Evolutionary conservation across 2,113 vertebrate species (phyloP).

Genomic region (Phrynocephalus versicolor): DNA sequence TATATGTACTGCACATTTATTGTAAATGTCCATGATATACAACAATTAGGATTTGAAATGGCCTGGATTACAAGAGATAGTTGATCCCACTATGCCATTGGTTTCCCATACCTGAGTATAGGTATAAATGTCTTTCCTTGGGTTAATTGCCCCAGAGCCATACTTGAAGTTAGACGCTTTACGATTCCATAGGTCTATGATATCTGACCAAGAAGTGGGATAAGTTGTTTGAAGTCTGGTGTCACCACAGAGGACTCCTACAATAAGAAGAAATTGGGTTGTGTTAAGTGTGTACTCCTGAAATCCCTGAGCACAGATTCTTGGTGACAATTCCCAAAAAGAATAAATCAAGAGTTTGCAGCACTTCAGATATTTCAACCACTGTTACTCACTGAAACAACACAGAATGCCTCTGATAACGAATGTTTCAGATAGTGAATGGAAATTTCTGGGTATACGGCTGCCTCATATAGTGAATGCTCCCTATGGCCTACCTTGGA

Average conservation of each 20-base stretch:
- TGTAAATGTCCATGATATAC: not conserved
- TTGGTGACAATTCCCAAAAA: not conserved
- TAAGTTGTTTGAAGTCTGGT: slow-evolving; percentile 1
- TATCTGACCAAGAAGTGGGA: not conserved
- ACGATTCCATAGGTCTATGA: not conserved
- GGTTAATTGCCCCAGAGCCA: not conserved
- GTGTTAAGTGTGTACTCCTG: not conserved
- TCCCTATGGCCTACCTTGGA: no score
- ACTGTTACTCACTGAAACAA: not conserved
- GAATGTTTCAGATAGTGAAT: no score
- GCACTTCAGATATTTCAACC: not conserved
- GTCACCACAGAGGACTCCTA: slow-evolving; percentile 21
- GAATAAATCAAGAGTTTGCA: not conserved
- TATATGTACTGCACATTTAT: not conserved
- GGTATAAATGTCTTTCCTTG: not conserved
- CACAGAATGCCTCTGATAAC: no score
- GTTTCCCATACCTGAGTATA: slow-evolving; percentile 4
- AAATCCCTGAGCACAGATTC: not conserved
- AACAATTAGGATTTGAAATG: not conserved
- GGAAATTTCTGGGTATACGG: no score
- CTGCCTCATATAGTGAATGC: no score
- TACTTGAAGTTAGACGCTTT: not conserved
- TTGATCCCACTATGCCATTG: not conserved
- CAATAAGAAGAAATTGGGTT: not conserved
- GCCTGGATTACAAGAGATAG: not conserved